phyloP scores from a whole-genome alignment of 1,140 invertebrate genomes.

The Onthophagus taurus region DNA sequence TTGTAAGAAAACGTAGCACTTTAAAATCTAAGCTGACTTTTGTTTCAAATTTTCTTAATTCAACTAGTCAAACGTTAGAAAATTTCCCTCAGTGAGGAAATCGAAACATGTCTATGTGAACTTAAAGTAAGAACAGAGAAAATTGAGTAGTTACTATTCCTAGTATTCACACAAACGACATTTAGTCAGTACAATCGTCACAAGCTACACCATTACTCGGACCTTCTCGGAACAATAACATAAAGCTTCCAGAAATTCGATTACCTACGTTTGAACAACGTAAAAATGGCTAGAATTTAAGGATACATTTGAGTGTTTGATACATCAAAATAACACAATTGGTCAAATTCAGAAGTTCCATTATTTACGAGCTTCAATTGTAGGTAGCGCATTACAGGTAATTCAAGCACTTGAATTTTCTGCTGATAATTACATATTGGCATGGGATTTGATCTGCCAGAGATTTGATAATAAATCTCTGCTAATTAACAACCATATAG shows the following conservation, averaged over 20 bases:
- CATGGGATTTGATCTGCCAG: constrained; percentile 15
- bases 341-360: constrained; percentile 15
- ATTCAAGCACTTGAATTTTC: constrained; percentile 15
- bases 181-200: too few species aligned
- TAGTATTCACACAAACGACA: too few species aligned
- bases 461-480: constrained; percentile 24
- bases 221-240: too few species aligned
- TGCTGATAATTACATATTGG: constrained; percentile 14
- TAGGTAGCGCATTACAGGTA: constrained; percentile 7
- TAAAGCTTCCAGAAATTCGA: not conserved
- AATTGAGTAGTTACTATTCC: too few species aligned
- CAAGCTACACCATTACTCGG: too few species aligned
- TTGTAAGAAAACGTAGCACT: too few species aligned
- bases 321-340: constrained; percentile 13
- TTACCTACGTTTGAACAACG: not conserved
- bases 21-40: too few species aligned
- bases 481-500: constrained; percentile 26
- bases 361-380: constrained; percentile 14
- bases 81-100: too few species aligned
- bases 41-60: too few species aligned
- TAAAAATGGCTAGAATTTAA: constrained; percentile 17
- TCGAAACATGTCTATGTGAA: too few species aligned
- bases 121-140: too few species aligned
- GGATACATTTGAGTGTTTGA: constrained; percentile 18
- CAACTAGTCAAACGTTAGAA: too few species aligned